These are phyloP conservation scores for Galerucella calmariensis DNA, from an alignment of 2,888 invertebrate species.

Conservation along the genomic window DNA sequence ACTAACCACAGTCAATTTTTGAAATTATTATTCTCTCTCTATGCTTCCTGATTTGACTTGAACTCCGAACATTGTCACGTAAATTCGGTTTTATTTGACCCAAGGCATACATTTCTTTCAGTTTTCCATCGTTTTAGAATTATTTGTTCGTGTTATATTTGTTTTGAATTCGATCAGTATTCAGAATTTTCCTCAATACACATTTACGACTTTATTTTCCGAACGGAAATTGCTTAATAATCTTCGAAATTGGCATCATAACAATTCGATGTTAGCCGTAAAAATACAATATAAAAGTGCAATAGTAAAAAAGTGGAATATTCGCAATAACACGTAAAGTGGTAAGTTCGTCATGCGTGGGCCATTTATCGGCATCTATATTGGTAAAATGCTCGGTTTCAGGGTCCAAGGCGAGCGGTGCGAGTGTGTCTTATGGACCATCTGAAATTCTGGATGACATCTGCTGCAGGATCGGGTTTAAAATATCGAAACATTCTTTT, in stretches of 20 bases:
- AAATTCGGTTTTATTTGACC: no score
- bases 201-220: constrained; percentile 4
- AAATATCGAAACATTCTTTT: not conserved
- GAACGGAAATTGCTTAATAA: not conserved
- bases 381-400: constrained; percentile 52
- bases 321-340: constrained; percentile 53
- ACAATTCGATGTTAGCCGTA: constrained; percentile 1
- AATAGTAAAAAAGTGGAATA: constrained; percentile 40
- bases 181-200: constrained; percentile 1
- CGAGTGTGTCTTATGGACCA: constrained; percentile 53
- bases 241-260: constrained; percentile 8
- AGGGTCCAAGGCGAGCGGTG: constrained; percentile 38
- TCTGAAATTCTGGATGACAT: constrained; percentile 30
- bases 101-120: no score
- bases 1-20: no score
- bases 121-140: no score
- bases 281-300: constrained; percentile 6
- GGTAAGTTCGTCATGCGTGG: constrained; percentile 57
- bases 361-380: constrained; percentile 54
- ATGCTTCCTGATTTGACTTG: no score
- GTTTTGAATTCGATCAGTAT: not conserved
- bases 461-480: constrained; percentile 42
- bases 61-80: no score
- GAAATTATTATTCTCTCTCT: no score
- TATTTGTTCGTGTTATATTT: not conserved